Evolutionary conservation across 1,140 invertebrate genomes (phyloP).

Genomic region (Drosophila sturtevanti): DNA sequence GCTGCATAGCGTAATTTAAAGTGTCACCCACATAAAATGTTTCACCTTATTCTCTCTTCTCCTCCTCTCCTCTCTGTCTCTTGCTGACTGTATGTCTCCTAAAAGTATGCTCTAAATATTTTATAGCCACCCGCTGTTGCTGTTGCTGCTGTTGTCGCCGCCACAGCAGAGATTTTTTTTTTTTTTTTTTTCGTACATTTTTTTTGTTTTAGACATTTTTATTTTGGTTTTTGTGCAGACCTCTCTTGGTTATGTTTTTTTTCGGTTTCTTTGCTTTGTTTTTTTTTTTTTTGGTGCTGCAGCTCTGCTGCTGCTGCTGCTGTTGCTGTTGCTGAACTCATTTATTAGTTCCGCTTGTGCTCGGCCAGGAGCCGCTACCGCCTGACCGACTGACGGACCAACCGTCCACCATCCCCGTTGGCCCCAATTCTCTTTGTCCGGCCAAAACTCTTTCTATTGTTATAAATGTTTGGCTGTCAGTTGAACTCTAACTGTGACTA

Average conservation of each 20-base stretch:
- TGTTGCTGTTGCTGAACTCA: constrained; percentile 63
- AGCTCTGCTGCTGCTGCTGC: constrained; percentile 5
- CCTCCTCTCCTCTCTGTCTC: neutral
- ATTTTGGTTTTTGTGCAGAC: constrained; percentile 57
- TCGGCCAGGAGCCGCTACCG: constrained; percentile 8
- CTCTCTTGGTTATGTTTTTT: constrained; percentile 37
- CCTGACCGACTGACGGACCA: too few relatives aligned
- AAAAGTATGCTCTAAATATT: constrained; percentile 68
- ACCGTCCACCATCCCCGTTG: neutral
- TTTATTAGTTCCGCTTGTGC: constrained; percentile 72
- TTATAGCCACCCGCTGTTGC: constrained; percentile 50
- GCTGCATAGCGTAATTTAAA: constrained; percentile 40
- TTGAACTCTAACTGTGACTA: constrained; percentile 41
- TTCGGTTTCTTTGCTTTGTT: constrained; percentile 19
- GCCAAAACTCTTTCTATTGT: constrained; percentile 44
- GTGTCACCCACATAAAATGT: constrained; percentile 34
- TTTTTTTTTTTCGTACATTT: constrained; percentile 4
- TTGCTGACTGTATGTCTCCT: neutral
- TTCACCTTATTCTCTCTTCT: neutral
- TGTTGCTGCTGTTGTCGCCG: constrained; percentile 1
- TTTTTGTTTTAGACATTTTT: constrained; percentile 47
- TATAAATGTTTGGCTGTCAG: constrained; percentile 71
- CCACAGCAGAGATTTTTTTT: constrained; percentile 52
- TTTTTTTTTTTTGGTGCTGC: constrained; percentile 41
- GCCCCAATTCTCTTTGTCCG: neutral